Base-by-base conservation (phyloP, 2,888 invertebrate genomes). In the Dicycla oo region DNA sequence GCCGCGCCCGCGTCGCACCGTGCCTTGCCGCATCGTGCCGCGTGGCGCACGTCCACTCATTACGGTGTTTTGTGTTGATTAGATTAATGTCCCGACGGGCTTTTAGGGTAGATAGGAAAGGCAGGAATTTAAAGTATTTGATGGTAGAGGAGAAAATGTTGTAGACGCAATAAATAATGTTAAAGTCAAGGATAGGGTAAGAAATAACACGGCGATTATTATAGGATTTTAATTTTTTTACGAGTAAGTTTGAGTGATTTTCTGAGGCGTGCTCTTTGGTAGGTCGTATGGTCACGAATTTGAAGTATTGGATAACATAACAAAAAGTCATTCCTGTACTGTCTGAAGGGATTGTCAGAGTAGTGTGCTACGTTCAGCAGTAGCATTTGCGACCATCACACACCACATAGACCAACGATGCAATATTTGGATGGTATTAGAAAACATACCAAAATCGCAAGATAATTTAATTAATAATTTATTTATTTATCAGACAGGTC, bases 21-120 rank as follows among this genome's bases (percentile, higher is more conserved):
- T 40, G 38, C 38, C 38, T 8, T 8, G 38, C 38, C 57, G 54
- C 13, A 43, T 38, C 51, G 38, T 40, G 69, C 84, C 94, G 93
- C 94, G 93, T 86, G 92, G 90, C 88, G 88, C 79, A 82, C 84
- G 88, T 87, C 89, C 86, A 78, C 83, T 84, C 90, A 90, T 90
- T 89, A 91, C 84, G 80, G 90, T 94, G 93, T 94, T 90, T 89
- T 91, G 91, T 91, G 91, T 90, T 91, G 89, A 92, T 91, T 91
- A 91, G 91, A 93, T 92, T 91, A 91, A 92, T 92, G 92, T 88
- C 20, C 66, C 63, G 72, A 40, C 70, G 51, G 71, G 66, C 67
- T 74, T 68, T 74, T 77, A 74, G 79, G 73, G 83, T 62, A 83
- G 83, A 83, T 75, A 81, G 34, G 69, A 45, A 77, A 68, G 51